These are phyloP conservation scores for Gortyna flavago DNA, from an alignment of 2,888 invertebrate species.

Conservation along the genomic window DNA sequence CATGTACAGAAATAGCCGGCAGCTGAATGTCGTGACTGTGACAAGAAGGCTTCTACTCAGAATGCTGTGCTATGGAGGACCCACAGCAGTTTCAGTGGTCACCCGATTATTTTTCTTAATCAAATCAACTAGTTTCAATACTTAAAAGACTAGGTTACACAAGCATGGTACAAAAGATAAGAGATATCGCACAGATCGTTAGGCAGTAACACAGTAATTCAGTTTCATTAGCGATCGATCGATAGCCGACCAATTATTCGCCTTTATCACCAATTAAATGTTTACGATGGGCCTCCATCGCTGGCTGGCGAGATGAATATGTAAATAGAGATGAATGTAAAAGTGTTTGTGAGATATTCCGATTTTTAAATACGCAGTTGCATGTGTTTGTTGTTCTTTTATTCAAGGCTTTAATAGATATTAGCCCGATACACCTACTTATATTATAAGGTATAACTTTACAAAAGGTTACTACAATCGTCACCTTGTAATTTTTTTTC, in stretches of 20 bases:
- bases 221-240: slow-evolving; percentile 83
- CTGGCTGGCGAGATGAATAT: slow-evolving; percentile 72
- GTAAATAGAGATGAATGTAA: slow-evolving; percentile 61
- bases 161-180: slow-evolving; percentile 63
- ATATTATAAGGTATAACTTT: not conserved
- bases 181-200: slow-evolving; percentile 79
- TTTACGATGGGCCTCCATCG: slow-evolving; percentile 82
- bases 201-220: slow-evolving; percentile 78
- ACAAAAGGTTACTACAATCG: not conserved
- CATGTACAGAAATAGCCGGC: not conserved
- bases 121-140: not conserved
- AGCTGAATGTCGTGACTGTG: not conserved
- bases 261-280: slow-evolving; percentile 86
- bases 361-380: slow-evolving; percentile 7
- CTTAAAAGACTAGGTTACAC: slow-evolving; percentile 49
- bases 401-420: not conserved
- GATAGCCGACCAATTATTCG: slow-evolving; percentile 84
- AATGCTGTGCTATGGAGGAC: not conserved
- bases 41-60: not conserved
- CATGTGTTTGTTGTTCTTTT: not conserved
- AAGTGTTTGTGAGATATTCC: slow-evolving; percentile 40
- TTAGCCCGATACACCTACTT: not conserved
- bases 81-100: not conserved
- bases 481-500: not conserved
- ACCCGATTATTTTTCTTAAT: not conserved